phyloP scores from a whole-genome alignment of 1,140 invertebrate species.

The Radopholus similis region DNA sequence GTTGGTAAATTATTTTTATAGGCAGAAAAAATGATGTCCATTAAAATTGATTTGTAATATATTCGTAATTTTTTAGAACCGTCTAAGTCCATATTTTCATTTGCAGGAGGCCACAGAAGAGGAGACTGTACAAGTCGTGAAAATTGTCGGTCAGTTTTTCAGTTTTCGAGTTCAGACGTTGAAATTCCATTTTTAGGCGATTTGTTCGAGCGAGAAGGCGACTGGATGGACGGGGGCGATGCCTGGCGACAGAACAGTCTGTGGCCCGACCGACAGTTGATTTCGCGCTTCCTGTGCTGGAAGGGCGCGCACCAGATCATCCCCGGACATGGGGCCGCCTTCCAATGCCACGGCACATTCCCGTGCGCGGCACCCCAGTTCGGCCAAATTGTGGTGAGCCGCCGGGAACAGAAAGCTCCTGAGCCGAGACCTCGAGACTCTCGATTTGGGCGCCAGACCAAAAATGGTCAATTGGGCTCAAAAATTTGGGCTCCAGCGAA shows the following conservation, averaged over 20 bases:
- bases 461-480: background rate
- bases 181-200: slow-evolving; percentile 1
- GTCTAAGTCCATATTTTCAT: background rate
- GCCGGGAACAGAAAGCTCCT: background rate
- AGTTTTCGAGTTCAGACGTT: background rate
- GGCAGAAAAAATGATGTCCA: background rate
- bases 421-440: background rate
- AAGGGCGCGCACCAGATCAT: slow-evolving; percentile 16
- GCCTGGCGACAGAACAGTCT: slow-evolving; percentile 9
- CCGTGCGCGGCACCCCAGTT: background rate
- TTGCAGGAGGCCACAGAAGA: background rate
- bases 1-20: background rate
- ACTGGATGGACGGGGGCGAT: slow-evolving; percentile 8
- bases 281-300: slow-evolving; percentile 18
- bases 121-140: background rate
- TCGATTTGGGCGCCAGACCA: background rate
- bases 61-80: background rate
- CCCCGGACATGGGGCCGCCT: slow-evolving; percentile 16
- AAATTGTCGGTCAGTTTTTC: background rate
- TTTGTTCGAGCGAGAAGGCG: slow-evolving; percentile 21
- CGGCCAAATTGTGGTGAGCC: background rate
- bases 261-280: slow-evolving; percentile 10
- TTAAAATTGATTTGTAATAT: background rate
- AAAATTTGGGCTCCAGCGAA: no score
- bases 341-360: background rate